Evolutionary conservation across 2,888 invertebrate species (phyloP), one percentile per base, ranked within the genome.

Genomic region (Lasioglossum vierecki): DNA sequence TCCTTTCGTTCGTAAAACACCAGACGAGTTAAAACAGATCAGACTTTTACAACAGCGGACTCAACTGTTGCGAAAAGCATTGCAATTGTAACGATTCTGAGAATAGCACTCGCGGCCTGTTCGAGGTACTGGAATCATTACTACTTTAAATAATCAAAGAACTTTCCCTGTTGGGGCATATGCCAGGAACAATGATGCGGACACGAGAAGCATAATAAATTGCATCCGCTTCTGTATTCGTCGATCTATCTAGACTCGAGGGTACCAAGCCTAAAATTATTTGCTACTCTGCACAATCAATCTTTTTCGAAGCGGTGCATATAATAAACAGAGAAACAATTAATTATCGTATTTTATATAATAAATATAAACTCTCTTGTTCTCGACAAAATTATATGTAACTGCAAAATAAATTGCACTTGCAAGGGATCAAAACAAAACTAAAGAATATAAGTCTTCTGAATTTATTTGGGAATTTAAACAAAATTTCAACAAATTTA

Each of bases 71-170:
- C 8, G 73, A 80, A 46, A 83, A 78, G 26, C 49, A 76, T 71
- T 53, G 63, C 44, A 30, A 71, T 35, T 26, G 18, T 78, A 57
- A 74, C 57, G 70, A 79, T 77, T 83, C 46, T 66, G 60, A 72
- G 75, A 85, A 83, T 49, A 75, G 39, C 68, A 39, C 66, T 63
- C 22, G 15, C 49, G 13, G 39, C 53, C 66, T 60, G 77, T 26
- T 46, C 63, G 46, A 63, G 44, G 26, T 60, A 76, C 63, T 57
- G 26, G 53, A 53, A n/a, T 53, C 66, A 77, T 72, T 39, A 60
- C 49, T 74, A 46, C 80, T 53, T 70, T 18, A 77, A 57, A 66
- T 82, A 78, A 77, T 57, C 73, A 44, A 46, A 26, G 53, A 44
- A 18, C 73, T 78, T 78, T 78, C 63, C 76, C 66, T 30, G 30